Evolutionary conservation across 2,797 vertebrate genomes (phyloP), one percentile per base, ranked within the genome.

Genomic region (Sebastiscus tertius): DNA sequence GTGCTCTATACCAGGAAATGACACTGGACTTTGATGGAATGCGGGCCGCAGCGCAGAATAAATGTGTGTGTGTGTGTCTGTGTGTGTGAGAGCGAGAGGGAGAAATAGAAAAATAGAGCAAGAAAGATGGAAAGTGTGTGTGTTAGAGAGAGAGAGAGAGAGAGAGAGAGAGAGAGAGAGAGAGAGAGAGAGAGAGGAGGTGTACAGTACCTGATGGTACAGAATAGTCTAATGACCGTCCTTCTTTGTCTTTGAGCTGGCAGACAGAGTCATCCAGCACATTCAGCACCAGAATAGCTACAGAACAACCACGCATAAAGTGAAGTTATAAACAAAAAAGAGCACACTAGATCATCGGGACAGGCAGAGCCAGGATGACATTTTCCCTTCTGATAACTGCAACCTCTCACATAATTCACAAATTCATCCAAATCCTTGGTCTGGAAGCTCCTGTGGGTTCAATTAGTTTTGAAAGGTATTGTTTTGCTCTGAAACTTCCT

Each of bases 221-320:
- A 93, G 93, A 90, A 90, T 89, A 90, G 87, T 93, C 90, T 93
- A 94, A 94, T 94, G 93, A 94, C 92, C 90, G 93, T 93, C 93
- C 93, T 94, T 95, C 93, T 92, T 94, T 94, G 94, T 94, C 94
- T 94, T 95, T 95, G 94, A 94, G 92, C 87, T 63, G 68, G 89
- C 89, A 93, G 92, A 93, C 93, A 88, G 90, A 94, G 92, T 94
- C 93, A 94, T 93, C 91, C 87, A 88, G 91, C 91, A 94, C 90
- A 92, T 92, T 92, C 92, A 91, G 89, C 91, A 93, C 91, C 89
- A 93, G 92, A 94, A 94, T 93, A 94, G 93, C 92, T 83, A 88
- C 92, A 88, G 87, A 89, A 94, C 87, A 92, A 79, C 86, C 81
- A 72, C 62, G 65, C 89, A 93, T 92, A 92, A 93, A 93, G 89